phyloP scores from a whole-genome alignment of 92 coral and sea anemone species.

The Ricordea florida region DNA sequence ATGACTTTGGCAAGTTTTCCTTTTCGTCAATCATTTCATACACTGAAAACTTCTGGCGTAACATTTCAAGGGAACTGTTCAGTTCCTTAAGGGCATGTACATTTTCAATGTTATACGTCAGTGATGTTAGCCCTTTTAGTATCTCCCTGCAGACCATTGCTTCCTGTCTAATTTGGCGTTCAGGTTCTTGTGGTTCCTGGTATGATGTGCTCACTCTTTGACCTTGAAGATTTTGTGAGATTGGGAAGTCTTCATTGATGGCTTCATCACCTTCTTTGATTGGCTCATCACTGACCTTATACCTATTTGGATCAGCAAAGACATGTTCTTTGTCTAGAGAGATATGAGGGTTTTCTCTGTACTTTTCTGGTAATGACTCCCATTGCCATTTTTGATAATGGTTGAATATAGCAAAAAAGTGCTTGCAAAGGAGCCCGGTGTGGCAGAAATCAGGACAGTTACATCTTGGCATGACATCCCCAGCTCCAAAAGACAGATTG shows the following conservation, averaged over 20 bases:
- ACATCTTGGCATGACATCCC: slow-evolving; percentile 3
- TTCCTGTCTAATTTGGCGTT: slow-evolving; percentile 9
- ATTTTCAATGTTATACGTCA: slow-evolving; percentile 37
- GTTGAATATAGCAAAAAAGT: slow-evolving; percentile 30
- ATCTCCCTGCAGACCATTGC: slow-evolving; percentile 34
- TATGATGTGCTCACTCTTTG: background rate
- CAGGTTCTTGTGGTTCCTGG: background rate
- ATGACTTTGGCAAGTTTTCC: background rate
- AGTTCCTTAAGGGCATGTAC: slow-evolving; percentile 7
- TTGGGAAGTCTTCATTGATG: background rate
- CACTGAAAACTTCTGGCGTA: slow-evolving; percentile 22
- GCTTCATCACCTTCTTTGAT: no score
- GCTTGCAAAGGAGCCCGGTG: slow-evolving; percentile 30
- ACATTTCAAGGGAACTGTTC: slow-evolving; percentile 5
- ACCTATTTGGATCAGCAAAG: background rate
- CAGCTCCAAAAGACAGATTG: slow-evolving; percentile 32
- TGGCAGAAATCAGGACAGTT: background rate
- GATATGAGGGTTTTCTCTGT: slow-evolving; percentile 10
- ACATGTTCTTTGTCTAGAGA: slow-evolving; percentile 15
- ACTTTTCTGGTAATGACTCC: slow-evolving; percentile 37
- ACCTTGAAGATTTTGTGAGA: background rate
- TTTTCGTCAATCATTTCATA: slow-evolving; percentile 28
- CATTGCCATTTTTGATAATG: slow-evolving; percentile 43
- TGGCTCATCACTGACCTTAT: background rate
- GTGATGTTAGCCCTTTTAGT: slow-evolving; percentile 15